phyloP scores from a whole-genome alignment of 2,888 invertebrate species.

The Pogonocherus hispidulus region DNA sequence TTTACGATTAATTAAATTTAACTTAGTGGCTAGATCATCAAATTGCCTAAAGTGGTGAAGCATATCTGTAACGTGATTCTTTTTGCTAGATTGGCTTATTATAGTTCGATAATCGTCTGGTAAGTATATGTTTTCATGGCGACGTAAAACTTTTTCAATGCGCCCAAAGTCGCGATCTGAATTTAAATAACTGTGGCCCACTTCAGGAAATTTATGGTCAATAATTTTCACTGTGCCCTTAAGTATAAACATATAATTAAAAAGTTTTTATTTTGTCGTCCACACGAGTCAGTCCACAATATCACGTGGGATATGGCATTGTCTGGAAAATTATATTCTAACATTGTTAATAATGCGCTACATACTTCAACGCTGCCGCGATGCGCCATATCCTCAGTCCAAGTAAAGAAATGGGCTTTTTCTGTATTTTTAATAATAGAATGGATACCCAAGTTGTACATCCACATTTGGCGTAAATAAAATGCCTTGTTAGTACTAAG shows the following conservation, averaged over 20 bases:
- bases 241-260: not conserved
- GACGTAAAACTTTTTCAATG: constrained; percentile 57
- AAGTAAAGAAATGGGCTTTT: constrained; percentile 42
- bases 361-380: constrained; percentile 44
- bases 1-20: constrained; percentile 41
- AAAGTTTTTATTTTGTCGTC: not conserved
- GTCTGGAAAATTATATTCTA: not conserved
- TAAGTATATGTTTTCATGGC: constrained; percentile 54
- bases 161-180: constrained; percentile 59
- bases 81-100: constrained; percentile 44
- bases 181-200: constrained; percentile 55
- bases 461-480: constrained; percentile 38
- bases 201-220: not conserved
- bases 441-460: constrained; percentile 42
- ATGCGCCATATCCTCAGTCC: constrained; percentile 44
- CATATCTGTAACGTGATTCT: constrained; percentile 51
- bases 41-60: constrained; percentile 44
- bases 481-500: constrained; percentile 44
- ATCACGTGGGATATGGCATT: not conserved
- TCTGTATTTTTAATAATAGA: constrained; percentile 35
- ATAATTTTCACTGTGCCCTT: not conserved
- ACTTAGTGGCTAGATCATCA: constrained; percentile 36
- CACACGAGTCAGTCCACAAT: not conserved
- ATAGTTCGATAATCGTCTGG: constrained; percentile 56
- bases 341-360: not conserved